Evolutionary conservation across 2,113 vertebrate species (phyloP), one percentile per base, ranked within the genome.

Genomic region (Pseudonaja textilis): DNA sequence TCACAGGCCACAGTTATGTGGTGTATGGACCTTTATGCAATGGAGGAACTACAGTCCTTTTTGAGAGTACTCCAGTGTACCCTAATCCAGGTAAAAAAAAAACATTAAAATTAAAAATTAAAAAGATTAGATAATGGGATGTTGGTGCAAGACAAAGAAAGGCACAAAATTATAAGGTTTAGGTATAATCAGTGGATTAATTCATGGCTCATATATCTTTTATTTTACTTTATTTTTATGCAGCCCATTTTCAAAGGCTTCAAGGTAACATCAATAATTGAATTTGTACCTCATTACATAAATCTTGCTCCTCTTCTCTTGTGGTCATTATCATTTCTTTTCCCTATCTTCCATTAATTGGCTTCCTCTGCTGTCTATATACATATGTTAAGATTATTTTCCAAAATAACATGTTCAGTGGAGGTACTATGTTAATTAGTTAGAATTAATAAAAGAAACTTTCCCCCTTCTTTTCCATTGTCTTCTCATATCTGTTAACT

Each of bases 11-110:
- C 95, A 98, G 98, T 61, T 98, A 98, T 4, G 95, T 94, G 18
- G 97, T 98, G 34, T 98, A 98, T 0, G 98, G 98, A 4, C 98
- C 98, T 0, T 97, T 98, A 92, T 98, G 98, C 93, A 98, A 98
- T 1, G 98, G 98, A 3, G 98, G 96, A 12, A 98, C 98, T 89
- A 98, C 98, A 0, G 97, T 98, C 45, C 96, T 98, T 87, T 98
- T 98, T 96, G 98, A 98, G 94, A 98, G 98, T 95, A 98, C 97
- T 18, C 98, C 98, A 0, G 2, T 97, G 39, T 97, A 98, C 94
- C 98, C 98, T 20, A 95, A 98, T 94, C 98, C 96, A 47, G 95
- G 96, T 96, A 57, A 97, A 95, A 29, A 95, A 29, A 90, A 5
- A 2, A 29, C 39, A 22, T 4, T 14, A 86, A 86, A 45, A 26